Conservation (phyloP, 2,888 invertebrate genomes). For the Vandiemenella viatica region DNA sequence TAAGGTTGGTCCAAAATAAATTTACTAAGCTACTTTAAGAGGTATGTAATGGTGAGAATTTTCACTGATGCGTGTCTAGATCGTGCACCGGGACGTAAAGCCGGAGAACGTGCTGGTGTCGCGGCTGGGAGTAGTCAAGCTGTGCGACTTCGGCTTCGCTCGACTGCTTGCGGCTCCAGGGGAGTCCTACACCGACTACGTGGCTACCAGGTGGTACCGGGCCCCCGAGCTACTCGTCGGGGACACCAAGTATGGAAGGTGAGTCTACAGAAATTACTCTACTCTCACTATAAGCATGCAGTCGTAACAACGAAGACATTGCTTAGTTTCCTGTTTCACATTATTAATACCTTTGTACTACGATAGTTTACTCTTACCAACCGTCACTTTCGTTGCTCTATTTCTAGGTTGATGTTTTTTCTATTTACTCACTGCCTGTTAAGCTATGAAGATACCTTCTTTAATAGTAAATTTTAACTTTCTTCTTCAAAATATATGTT, state of each 20-base stretch:
- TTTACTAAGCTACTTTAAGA: no score
- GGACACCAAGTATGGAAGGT: constrained; percentile 48
- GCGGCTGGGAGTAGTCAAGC: constrained; percentile 62
- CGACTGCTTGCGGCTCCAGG: constrained; percentile 52
- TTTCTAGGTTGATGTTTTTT: no score
- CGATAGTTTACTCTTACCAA: no score
- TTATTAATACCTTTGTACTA: no score
- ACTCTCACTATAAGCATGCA: not conserved
- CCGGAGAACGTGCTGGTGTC: constrained; percentile 80
- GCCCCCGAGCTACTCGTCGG: constrained; percentile 76
- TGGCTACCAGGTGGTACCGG: constrained; percentile 79
- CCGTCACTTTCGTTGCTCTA: no score
- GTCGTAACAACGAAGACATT: not conserved
- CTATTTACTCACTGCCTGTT: no score
- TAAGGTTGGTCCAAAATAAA: no score
- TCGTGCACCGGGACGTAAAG: constrained; percentile 78
- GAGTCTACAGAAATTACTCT: constrained; percentile 14
- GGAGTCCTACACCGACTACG: constrained; percentile 77
- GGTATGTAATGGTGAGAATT: no score
- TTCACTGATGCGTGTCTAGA: no score
- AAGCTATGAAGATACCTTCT: no score
- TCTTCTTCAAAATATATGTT: no score
- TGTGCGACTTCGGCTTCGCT: constrained; percentile 87
- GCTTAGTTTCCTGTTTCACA: not conserved
- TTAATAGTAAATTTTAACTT: no score